Evolutionary conservation across 2,888 invertebrate species (phyloP).

Genomic region (Tanypteryx hageni): DNA sequence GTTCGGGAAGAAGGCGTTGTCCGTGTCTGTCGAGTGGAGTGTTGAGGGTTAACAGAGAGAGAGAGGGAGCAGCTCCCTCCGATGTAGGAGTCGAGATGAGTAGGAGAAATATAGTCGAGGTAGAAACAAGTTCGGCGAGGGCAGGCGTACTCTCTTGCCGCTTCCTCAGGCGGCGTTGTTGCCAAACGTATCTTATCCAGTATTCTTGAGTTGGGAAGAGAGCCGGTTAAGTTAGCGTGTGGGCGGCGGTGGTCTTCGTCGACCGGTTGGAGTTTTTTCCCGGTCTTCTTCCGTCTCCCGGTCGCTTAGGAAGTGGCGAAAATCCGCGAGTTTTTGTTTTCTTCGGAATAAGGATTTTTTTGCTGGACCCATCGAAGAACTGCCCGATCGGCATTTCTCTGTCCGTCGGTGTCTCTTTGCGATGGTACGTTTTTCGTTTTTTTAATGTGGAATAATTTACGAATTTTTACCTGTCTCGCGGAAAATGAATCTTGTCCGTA

Average conservation of each 20-base stretch:
- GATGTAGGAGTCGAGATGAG: too few relatives aligned
- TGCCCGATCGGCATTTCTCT: not conserved
- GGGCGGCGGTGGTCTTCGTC: slow-evolving; percentile 27
- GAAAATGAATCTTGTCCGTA: not conserved
- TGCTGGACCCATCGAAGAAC: too few relatives aligned
- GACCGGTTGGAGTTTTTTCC: not conserved
- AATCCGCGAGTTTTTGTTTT: slow-evolving; percentile 12
- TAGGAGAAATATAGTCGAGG: not conserved
- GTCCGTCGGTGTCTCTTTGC: not conserved
- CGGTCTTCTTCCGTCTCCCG: not conserved
- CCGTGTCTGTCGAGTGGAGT: too few relatives aligned
- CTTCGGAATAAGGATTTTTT: not conserved
- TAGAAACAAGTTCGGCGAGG: slow-evolving; percentile 21
- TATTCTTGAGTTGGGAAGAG: not conserved
- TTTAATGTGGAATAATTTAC: not conserved
- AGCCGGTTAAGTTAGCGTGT: not conserved
- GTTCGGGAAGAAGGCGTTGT: not conserved
- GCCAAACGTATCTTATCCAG: not conserved
- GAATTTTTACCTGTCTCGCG: not conserved
- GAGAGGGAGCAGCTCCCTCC: too few relatives aligned
- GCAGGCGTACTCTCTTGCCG: not conserved
- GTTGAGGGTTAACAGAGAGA: too few relatives aligned
- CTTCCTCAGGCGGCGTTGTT: not conserved
- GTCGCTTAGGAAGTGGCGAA: not conserved
- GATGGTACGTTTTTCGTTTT: not conserved